Conservation (phyloP, 2,888 invertebrate genomes). For the Choreutis nemorana region DNA sequence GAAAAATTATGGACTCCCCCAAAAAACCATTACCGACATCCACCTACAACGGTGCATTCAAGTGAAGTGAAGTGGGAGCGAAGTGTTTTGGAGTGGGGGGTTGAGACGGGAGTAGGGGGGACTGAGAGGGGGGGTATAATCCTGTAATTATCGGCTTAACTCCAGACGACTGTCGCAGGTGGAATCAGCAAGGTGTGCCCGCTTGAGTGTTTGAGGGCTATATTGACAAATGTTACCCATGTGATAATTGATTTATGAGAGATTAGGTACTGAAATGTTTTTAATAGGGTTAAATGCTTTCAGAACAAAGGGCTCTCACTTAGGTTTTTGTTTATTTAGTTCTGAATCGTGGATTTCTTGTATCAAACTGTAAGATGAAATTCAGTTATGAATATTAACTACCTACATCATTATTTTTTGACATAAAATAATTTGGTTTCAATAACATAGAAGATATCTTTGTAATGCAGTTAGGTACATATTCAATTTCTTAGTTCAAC, state of each 20-base stretch:
- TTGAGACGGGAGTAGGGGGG: conserved; percentile 17
- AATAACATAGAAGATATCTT: too few species aligned
- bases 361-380: conserved; percentile 8
- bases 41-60: conserved; percentile 53
- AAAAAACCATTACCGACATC: conserved; percentile 47
- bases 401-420: too few species aligned
- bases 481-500: too few species aligned
- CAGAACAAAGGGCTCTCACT: too few species aligned
- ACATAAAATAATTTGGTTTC: too few species aligned
- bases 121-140: conserved; percentile 34
- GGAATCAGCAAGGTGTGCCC: conserved; percentile 35
- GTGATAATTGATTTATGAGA: conserved; percentile 44
- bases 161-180: conserved; percentile 59
- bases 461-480: too few species aligned
- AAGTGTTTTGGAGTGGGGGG: conserved; percentile 20
- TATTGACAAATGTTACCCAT: conserved; percentile 26
- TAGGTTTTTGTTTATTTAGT: conserved; percentile 13
- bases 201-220: too few species aligned
- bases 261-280: too few species aligned
- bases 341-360: conserved; percentile 8
- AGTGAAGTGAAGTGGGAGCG: conserved; percentile 39
- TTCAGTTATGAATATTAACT: too few species aligned
- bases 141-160: conserved; percentile 64
- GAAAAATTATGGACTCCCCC: conserved; percentile 52
- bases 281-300: too few species aligned